phyloP scores from a whole-genome alignment of 2,797 vertebrate genomes.

The Ptychobarbus kaznakovi region DNA sequence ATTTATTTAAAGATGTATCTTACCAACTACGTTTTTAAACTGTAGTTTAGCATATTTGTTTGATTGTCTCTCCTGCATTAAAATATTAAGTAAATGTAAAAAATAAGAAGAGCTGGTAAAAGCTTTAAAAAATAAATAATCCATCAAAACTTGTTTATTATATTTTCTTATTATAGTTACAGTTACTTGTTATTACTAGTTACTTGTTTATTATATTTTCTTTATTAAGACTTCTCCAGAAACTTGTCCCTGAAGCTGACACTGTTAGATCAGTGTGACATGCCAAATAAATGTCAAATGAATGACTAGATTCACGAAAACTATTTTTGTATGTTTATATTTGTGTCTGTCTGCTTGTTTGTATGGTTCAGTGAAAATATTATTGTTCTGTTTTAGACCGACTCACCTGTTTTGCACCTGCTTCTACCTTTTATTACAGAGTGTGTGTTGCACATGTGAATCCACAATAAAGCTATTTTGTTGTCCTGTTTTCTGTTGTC shows the following conservation, averaged over 20 bases:
- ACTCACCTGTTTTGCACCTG: neutral
- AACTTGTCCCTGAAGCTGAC: neutral
- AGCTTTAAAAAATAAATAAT: neutral
- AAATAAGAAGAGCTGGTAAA: neutral
- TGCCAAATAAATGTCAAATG: conserved; percentile 1
- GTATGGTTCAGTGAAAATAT: conserved; percentile 6
- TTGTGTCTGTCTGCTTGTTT: neutral
- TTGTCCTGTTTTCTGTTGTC: neutral
- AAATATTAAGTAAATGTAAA: neutral
- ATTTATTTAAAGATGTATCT: neutral
- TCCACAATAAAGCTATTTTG: neutral
- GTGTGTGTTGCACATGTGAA: neutral
- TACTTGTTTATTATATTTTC: neutral
- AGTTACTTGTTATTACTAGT: no score
- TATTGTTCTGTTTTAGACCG: neutral
- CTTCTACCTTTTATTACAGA: neutral
- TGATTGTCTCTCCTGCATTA: neutral
- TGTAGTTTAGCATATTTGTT: neutral
- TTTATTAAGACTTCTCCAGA: neutral
- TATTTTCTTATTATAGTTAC: neutral
- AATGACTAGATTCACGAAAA: neutral
- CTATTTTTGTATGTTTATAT: conserved; percentile 14
- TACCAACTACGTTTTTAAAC: neutral
- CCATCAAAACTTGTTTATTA: neutral
- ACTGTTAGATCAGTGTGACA: neutral